phyloP scores from a whole-genome alignment of 2,888 invertebrate genomes.

The Eugnorisma glareosa region DNA sequence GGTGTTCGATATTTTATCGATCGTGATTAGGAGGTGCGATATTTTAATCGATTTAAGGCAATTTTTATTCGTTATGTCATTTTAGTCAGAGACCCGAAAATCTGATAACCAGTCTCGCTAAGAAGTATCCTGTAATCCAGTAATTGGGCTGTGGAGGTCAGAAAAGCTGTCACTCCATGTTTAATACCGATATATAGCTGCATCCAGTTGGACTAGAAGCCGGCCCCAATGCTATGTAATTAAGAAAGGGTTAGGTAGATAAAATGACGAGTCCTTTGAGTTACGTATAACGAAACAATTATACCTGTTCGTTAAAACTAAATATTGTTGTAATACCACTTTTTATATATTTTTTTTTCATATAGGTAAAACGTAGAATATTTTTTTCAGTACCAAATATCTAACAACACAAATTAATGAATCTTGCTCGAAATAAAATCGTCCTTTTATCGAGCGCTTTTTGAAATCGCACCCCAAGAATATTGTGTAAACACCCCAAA shows the following conservation, averaged over 20 bases:
- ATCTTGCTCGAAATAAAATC: background rate
- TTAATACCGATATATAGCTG: background rate
- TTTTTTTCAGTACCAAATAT: background rate
- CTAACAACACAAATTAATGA: background rate
- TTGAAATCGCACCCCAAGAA: slow-evolving; percentile 75
- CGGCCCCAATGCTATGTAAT: background rate
- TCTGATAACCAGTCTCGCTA: background rate
- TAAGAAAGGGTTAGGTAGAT: background rate
- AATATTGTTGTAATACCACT: background rate
- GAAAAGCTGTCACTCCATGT: background rate
- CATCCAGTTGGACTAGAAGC: background rate
- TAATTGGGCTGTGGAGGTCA: background rate
- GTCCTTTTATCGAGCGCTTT: slow-evolving; percentile 45
- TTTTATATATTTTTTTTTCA: background rate
- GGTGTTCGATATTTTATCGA: slow-evolving; percentile 36
- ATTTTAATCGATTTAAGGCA: slow-evolving; percentile 2
- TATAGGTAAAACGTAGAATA: background rate
- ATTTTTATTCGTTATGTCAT: background rate
- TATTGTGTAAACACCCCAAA: slow-evolving; percentile 87
- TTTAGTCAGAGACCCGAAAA: background rate
- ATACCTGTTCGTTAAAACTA: background rate
- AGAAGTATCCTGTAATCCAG: background rate
- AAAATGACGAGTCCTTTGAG: background rate
- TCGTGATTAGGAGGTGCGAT: slow-evolving; percentile 27
- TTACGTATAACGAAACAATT: background rate